These are phyloP conservation scores for Bombyx huttoni DNA, from an alignment of 2,888 invertebrate species.

Conservation along the genomic window DNA sequence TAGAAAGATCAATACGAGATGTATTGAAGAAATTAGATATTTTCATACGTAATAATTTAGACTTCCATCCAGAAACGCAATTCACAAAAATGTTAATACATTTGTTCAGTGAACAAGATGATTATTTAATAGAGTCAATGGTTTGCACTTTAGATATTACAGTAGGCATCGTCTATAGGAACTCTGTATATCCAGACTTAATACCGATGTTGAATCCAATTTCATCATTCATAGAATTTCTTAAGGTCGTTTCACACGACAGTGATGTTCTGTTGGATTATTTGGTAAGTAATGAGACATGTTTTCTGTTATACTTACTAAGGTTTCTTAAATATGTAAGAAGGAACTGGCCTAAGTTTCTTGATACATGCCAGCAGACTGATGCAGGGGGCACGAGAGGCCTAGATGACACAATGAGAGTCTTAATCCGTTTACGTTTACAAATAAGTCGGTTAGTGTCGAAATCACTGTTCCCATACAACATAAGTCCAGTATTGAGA, in stretches of 20 bases:
- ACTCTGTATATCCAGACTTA: constrained; percentile 84
- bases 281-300: constrained; percentile 91
- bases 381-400: constrained; percentile 69
- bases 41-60: constrained; percentile 84
- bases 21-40: constrained; percentile 85
- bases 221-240: constrained; percentile 88
- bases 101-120: constrained; percentile 91
- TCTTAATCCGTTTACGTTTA: constrained; percentile 82
- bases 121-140: constrained; percentile 92
- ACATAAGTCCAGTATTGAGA: constrained; percentile 89
- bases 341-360: constrained; percentile 87
- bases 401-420: constrained; percentile 87
- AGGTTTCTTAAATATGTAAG: constrained; percentile 88
- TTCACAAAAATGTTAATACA: constrained; percentile 91
- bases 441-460: constrained; percentile 88
- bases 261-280: constrained; percentile 86
- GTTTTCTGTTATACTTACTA: constrained; percentile 87
- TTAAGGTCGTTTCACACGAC: constrained; percentile 86
- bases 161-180: constrained; percentile 86
- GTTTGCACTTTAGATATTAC: constrained; percentile 91
- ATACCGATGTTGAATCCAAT: constrained; percentile 88
- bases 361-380: constrained; percentile 80
- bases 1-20: constrained; percentile 87
- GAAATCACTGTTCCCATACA: constrained; percentile 88
- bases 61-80: constrained; percentile 90